Base-by-base conservation (phyloP, 2,113 vertebrate species). In the Chaetodon trifascialis region DNA sequence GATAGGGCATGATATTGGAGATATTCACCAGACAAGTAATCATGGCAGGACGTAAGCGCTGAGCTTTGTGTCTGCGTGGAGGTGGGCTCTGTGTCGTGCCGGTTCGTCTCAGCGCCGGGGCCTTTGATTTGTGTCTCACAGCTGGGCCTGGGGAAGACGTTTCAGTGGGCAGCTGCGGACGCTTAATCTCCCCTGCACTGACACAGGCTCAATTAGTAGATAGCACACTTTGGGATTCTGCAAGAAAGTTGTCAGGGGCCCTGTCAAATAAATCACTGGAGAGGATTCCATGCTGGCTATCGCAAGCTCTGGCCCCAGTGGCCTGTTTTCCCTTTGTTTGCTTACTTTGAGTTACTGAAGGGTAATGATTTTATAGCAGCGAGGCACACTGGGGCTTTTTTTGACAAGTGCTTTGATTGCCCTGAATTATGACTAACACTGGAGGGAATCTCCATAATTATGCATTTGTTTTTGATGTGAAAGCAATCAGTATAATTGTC, bases 141-240 rank as follows among this genome's bases (percentile, higher is more conserved):
- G 94, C 94, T 94, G 93, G 91, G 86, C 69, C 86, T 36, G 82
- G 73, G 86, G 86, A 91, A 85, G 85, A 85, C 81, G 68, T 93
- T 93, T 92, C 85, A 87, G 81, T 87, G 90, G 94, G 93, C 95
- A 95, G 94, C 95, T 95, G 95, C 86, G 85, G 91, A 92, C 76
- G 91, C 93, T 96, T 95, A 94, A 95, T 96, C 95, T 95, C 93
- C 79, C 86, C 84, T 62, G 60, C 76, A 89, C 93, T 95, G 95
- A 96, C 94, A 95, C 92, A 77, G 84, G 91, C 92, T 94, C 93
- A 94, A 95, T 95, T 96, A 95, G 95, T 94, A 94, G 94, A 95
- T 94, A 90, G 92, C 88, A 81, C 91, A 94, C 92, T 94, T 93
- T 94, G 92, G 91, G 93, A 94, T 91, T 92, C 91, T 90, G 93